These are phyloP conservation scores for Mesorhabditis sp. DNA, from an alignment of 2,888 invertebrate species.

Conservation along the genomic window DNA sequence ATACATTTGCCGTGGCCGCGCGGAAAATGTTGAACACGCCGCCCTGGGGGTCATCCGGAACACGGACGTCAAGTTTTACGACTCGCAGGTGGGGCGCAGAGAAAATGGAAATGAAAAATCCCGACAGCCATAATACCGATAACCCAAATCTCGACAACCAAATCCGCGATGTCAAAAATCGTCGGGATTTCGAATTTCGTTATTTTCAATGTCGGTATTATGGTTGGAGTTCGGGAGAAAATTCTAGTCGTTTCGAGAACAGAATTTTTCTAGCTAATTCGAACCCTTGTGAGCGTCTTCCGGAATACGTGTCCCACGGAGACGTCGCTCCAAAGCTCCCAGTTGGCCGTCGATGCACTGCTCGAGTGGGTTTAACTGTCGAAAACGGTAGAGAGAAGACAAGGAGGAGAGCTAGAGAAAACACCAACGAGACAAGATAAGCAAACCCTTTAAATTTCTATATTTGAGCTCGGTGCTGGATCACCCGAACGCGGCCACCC, in stretches of 20 bases:
- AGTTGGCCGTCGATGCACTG: conserved; percentile 39
- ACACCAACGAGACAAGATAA: no score
- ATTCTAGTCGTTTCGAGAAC: no score
- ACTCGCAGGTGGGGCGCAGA: conserved; percentile 21
- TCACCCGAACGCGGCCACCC: conserved; percentile 38
- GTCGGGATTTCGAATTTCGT: no score
- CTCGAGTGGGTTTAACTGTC: conserved; percentile 18
- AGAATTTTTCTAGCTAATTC: conserved; percentile 19
- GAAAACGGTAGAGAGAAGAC: no score
- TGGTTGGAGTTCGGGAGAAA: no score
- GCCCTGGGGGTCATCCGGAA: conserved; percentile 26
- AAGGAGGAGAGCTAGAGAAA: no score
- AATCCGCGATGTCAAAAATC: no score
- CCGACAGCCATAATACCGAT: no score
- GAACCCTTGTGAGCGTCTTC: conserved; percentile 35
- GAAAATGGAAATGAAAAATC: no score
- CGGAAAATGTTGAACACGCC: conserved; percentile 11
- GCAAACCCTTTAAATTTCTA: background rate
- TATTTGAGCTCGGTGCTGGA: conserved; percentile 29
- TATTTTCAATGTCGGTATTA: no score
- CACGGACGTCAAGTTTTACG: conserved; percentile 19
- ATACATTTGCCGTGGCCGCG: conserved; percentile 6
- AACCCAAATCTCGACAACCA: no score
- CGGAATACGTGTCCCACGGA: conserved; percentile 36
- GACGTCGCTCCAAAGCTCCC: conserved; percentile 30